Percentiles rank a stretch among this genome's conserved stretches.
phyloP scores from a whole-genome alignment of 2,888 invertebrate genomes.

The Aleiodes alternator region DNA sequence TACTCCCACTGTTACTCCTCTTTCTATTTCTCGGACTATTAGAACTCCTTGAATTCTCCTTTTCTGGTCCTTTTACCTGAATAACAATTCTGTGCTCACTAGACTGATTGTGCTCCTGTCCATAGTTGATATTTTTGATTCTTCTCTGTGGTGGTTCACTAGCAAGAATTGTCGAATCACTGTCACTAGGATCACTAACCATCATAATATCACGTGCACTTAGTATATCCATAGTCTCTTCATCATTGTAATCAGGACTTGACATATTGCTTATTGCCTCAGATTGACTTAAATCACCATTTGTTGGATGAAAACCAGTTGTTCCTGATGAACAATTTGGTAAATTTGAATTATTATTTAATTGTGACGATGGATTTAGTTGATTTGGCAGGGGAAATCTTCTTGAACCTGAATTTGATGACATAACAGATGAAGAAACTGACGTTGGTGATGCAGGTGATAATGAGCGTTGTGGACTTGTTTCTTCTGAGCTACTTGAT shows the following conservation, averaged over 20 bases:
- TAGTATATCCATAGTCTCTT: conserved; percentile 87
- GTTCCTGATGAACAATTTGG: conserved; percentile 49
- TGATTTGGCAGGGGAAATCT: conserved; percentile 76
- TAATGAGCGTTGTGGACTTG: conserved; percentile 78
- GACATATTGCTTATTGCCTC: conserved; percentile 93
- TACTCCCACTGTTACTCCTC: conserved; percentile 56
- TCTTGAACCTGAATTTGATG: conserved; percentile 84
- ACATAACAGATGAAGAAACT: conserved; percentile 92
- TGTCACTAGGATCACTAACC: conserved; percentile 93
- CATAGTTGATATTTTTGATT: conserved; percentile 58
- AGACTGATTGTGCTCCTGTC: conserved; percentile 63
- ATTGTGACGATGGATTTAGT: conserved; percentile 59
- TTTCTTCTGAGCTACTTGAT: conserved; percentile 69
- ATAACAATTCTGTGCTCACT: conserved; percentile 90
- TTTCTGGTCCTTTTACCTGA: conserved; percentile 83
- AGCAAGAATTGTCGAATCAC: conserved; percentile 91
- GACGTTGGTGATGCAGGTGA: conserved; percentile 90
- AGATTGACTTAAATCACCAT: conserved; percentile 88
- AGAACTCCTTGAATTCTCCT: conserved; percentile 66
- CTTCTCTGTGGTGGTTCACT: conserved; percentile 84
- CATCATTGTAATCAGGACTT: conserved; percentile 93
- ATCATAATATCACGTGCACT: conserved; percentile 88
- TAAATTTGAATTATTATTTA: conserved; percentile 37
- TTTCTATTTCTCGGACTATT: conserved; percentile 67
- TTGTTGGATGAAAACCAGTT: conserved; percentile 67